Evolutionary conservation across 2,797 vertebrate genomes (phyloP).

Genomic region (Notolabrus celidotus): DNA sequence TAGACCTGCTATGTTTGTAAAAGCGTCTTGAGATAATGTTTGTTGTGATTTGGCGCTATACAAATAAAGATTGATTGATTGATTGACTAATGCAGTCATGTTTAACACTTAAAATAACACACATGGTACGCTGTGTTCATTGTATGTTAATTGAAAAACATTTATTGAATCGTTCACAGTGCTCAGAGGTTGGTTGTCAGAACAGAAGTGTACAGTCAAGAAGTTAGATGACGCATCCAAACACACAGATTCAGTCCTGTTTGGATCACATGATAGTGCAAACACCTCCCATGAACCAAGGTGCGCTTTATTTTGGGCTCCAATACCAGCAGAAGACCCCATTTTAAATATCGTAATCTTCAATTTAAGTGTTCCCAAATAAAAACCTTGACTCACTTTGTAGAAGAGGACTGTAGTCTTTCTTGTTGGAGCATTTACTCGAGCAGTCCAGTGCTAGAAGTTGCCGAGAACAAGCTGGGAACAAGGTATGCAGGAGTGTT

Average conservation of each 20-base stretch:
- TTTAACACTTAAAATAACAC: not conserved
- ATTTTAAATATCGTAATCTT: not conserved
- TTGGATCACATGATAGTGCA: constrained; percentile 23
- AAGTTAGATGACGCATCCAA: constrained; percentile 19
- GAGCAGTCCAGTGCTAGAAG: too few relatives aligned
- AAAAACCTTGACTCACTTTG: not conserved
- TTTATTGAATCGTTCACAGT: constrained; percentile 71
- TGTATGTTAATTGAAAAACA: constrained; percentile 40
- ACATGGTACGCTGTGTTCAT: not conserved
- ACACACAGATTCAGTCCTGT: constrained; percentile 29
- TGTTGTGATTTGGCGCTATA: too few relatives aligned
- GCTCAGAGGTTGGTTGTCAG: constrained; percentile 60
- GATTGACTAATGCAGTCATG: too few relatives aligned
- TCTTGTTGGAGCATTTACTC: too few relatives aligned
- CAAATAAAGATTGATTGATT: too few relatives aligned
- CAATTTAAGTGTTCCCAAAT: not conserved
- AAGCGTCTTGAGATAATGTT: too few relatives aligned
- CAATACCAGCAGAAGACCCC: not conserved
- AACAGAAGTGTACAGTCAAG: constrained; percentile 57
- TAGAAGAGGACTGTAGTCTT: not conserved
- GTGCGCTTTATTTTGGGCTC: not conserved
- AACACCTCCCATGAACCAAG: constrained; percentile 18
- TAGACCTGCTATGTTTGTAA: too few relatives aligned
- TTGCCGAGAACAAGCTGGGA: too few relatives aligned
- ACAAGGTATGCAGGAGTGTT: too few relatives aligned